Evolutionary conservation across 2,888 invertebrate genomes (phyloP).

Genomic region (Melitaea athalia): DNA sequence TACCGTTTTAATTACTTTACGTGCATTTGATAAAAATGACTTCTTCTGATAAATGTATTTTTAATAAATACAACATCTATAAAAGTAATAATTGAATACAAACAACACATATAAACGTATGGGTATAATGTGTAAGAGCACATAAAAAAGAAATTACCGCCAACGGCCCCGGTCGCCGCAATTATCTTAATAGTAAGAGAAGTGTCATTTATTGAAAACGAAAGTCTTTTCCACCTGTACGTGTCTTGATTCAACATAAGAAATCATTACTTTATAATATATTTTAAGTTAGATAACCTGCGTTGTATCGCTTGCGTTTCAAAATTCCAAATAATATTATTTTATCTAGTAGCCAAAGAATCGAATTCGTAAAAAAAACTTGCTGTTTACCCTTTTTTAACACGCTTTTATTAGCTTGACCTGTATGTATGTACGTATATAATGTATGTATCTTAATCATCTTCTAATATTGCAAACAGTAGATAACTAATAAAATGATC

Average conservation of each 20-base stretch:
- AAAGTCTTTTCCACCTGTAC: conserved; percentile 3
- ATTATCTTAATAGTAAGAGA: conserved; percentile 7
- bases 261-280: not conserved
- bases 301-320: too few species aligned
- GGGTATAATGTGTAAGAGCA: not conserved
- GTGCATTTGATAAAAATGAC: too few species aligned
- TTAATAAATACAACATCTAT: not conserved
- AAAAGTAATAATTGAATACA: not conserved
- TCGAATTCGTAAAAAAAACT: too few species aligned
- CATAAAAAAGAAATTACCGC: conserved; percentile 26
- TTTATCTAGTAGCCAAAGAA: too few species aligned
- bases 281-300: not conserved
- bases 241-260: not conserved
- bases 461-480: too few species aligned
- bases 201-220: not conserved
- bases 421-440: too few species aligned
- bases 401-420: too few species aligned
- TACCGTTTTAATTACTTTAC: too few species aligned
- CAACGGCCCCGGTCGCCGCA: conserved; percentile 3
- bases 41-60: not conserved
- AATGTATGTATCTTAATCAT: too few species aligned
- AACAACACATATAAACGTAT: not conserved
- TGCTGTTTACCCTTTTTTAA: too few species aligned
- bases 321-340: too few species aligned
- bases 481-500: too few species aligned